Conservation (phyloP, 2,888 invertebrate species). For the Diploptera punctata region DNA sequence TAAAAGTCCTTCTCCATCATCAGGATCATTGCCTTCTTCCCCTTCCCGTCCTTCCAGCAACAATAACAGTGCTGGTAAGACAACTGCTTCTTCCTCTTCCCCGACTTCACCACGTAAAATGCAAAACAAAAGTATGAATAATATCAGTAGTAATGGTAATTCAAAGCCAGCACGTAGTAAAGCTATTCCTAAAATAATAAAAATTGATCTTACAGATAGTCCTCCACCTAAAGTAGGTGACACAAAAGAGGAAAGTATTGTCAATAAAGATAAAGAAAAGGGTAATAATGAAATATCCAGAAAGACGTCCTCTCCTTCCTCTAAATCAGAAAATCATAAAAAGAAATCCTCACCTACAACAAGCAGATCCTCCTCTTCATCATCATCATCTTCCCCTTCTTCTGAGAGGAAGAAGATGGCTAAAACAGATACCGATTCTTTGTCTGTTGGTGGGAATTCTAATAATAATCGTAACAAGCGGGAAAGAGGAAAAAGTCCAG, state of each 20-base stretch:
- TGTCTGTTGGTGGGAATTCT: slow-evolving; percentile 9
- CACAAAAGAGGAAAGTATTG: slow-evolving; percentile 24
- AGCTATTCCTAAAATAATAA: slow-evolving; percentile 43
- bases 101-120: slow-evolving; percentile 4
- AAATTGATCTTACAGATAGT: slow-evolving; percentile 38
- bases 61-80: slow-evolving; percentile 6
- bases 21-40: slow-evolving; percentile 39
- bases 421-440: not conserved
- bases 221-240: slow-evolving; percentile 29
- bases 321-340: slow-evolving; percentile 27
- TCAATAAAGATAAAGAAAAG: slow-evolving; percentile 19
- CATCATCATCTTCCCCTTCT: not conserved
- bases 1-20: slow-evolving; percentile 33
- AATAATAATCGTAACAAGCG: not conserved
- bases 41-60: slow-evolving; percentile 26
- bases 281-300: not conserved
- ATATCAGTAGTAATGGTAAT: slow-evolving; percentile 39
- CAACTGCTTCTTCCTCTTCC: not conserved
- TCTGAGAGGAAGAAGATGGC: slow-evolving; percentile 34
- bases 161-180: slow-evolving; percentile 45
- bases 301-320: slow-evolving; percentile 21
- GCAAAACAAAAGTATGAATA: slow-evolving; percentile 1
- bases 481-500: slow-evolving; percentile 17
- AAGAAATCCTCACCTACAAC: slow-evolving; percentile 19
- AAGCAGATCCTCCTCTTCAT: slow-evolving; percentile 12